phyloP scores from a whole-genome alignment of 1,140 invertebrate genomes.

The Sminthurides bifidus region DNA sequence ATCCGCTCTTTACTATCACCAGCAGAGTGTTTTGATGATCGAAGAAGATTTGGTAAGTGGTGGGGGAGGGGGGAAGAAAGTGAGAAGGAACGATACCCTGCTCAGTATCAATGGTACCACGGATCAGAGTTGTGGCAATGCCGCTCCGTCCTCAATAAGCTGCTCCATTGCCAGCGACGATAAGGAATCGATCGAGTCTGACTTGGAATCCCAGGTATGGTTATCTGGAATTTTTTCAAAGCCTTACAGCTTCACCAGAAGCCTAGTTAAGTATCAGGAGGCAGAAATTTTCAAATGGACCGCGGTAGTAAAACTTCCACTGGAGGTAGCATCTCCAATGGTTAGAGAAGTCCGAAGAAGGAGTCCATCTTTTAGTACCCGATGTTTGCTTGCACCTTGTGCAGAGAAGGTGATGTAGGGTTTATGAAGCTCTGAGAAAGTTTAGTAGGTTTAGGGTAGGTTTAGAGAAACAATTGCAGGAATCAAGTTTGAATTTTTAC shows the following conservation, averaged over 20 bases:
- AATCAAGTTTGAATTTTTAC: too few species aligned
- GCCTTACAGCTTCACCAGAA: too few species aligned
- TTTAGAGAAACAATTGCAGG: too few species aligned
- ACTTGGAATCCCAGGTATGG: slow-evolving; percentile 26
- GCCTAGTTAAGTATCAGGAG: too few species aligned
- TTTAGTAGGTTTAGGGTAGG: too few species aligned
- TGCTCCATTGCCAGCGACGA: slow-evolving; percentile 32
- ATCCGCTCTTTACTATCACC: slow-evolving; percentile 22
- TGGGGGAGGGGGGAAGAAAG: slow-evolving; percentile 12
- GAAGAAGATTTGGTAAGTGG: slow-evolving; percentile 21
- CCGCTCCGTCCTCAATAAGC: slow-evolving; percentile 23
- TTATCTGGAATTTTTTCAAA: too few species aligned
- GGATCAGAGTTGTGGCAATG: slow-evolving; percentile 10
- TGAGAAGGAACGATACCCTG: slow-evolving; percentile 27
- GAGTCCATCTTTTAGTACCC: too few species aligned
- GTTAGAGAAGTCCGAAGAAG: not conserved
- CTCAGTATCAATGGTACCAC: slow-evolving; percentile 29
- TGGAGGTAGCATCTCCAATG: not conserved
- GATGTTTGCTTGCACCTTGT: too few species aligned
- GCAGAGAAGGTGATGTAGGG: too few species aligned
- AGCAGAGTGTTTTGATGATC: slow-evolving; percentile 14
- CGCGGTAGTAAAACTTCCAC: too few species aligned
- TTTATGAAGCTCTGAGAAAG: too few species aligned
- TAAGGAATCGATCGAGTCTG: slow-evolving; percentile 32
- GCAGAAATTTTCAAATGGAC: too few species aligned